Evolutionary conservation across 1,140 invertebrate species (phyloP), one percentile per base, ranked within the genome.

Genomic region (Phymorhynchus buccinoides): DNA sequence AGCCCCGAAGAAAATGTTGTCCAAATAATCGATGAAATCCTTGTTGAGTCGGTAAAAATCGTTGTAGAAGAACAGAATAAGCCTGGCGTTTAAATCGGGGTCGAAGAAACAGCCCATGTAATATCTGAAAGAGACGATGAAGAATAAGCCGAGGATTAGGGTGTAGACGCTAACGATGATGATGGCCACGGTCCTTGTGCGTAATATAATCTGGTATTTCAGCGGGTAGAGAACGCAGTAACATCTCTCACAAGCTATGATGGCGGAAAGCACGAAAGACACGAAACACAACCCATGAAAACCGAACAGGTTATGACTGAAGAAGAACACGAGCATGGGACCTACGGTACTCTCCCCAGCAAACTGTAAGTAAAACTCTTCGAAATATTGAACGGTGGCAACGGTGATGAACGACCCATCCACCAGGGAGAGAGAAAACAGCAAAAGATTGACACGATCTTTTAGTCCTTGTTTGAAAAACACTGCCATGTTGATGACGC

Each of bases 401-500:
- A 62, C 0, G 56, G n/a, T 27, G 18, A 62, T 16, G 56, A 27
- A 62, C 12, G n/a, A 27, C 6, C n/a, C 56, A 27, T 62, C 56
- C 22, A 27, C 56, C 22, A 62, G 22, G 56, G 56, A 62, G 18
- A 62, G 56, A 6, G 56, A 62, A 62, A 62, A 62, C 56, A 62
- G 56, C 56, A 62, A 22, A 4, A 62, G 56, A 27, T 62, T 62
- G 56, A 62, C 56, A 62, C 56, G 56, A 62, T 62, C 56, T 62
- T 22, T 62, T 4, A 62, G 56, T 16, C 22, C 56, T 62, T 62
- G 56, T 62, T 62, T 62, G 56, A 62, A 62, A 22, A 62, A 62
- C 56, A 62, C 56, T 27, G 56, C 56, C 56, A 62, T 62, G 56
- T 62, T 62, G 56, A 62, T 62, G 56, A 62, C 56, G 56, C n/a